Evolutionary conservation across 2,888 invertebrate genomes (phyloP), one percentile per base, ranked within the genome.

Genomic region (Deilephila elpenor): DNA sequence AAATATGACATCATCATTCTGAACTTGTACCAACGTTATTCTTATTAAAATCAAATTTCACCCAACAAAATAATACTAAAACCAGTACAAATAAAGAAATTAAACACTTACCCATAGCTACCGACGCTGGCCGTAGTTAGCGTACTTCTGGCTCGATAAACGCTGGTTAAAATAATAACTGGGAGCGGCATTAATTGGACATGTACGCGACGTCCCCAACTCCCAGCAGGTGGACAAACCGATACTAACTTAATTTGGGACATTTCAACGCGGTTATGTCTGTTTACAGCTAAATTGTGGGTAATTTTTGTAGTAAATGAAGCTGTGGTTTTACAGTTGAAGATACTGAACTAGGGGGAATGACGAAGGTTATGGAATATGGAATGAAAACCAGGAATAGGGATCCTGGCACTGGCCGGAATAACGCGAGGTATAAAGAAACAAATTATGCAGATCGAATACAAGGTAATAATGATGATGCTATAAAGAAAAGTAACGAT

Each of bases 151-250:
- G 44, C 62, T 17, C 53, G 59, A 61, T 75, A 75, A 75, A 53
- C 59, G 70, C 51, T 62, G 53, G 73, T 74, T 73, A 71, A 59
- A 70, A 73, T 73, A 73, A 74, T 74, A 74, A 75, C 44, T 75
- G 74, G 79, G 78, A 51, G 78, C 62, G 78, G 75, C 32, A 44
- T 61, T 77, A 75, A 76, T 78, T 74, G 56, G 75, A 77, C 67
- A 76, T 74, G 72, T 19, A 67, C 64, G 59, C 73, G 53, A 74
- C 75, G 74, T 79, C 78, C 78, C 79, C 51, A 67, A 67, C 59
- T 25, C 72, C 74, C 77, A 60, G 64, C 74, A 75, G 78, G 72
- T 53, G 71, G 70, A 75, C 74, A 34, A 60, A 8, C 67, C 67
- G 72, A 64, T 73, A 32, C 64, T 67, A 53, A 34, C 62, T 64